Percentiles rank a stretch among this genome's conserved stretches.
Conservation (phyloP, 2,113 vertebrate genomes). For the Oncorhynchus mykiss region DNA sequence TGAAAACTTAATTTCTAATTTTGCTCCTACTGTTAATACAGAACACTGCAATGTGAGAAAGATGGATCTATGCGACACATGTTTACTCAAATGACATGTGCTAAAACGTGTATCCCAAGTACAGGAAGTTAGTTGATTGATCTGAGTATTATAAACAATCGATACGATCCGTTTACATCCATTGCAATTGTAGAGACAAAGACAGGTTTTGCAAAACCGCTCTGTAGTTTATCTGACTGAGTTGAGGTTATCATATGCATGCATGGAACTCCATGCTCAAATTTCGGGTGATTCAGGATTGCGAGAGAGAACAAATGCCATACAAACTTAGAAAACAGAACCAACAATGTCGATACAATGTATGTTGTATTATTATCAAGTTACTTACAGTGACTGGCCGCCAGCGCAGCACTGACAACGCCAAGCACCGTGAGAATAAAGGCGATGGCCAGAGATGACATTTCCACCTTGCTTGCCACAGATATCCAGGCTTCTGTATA, state of each 20-base stretch:
- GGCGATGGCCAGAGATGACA: constrained; percentile 36
- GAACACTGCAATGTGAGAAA: not conserved
- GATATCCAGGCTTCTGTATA: constrained; percentile 24
- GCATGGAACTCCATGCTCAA: not conserved
- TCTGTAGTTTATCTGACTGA: not conserved
- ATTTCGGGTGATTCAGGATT: not conserved
- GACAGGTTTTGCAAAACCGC: not conserved
- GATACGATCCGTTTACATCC: not conserved
- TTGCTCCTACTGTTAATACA: not conserved
- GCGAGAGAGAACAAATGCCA: not conserved
- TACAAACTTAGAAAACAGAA: not conserved
- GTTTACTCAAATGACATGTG: not conserved
- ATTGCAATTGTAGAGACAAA: not conserved
- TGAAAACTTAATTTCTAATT: not conserved
- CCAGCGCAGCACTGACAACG: constrained; percentile 39
- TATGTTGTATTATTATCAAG: not conserved
- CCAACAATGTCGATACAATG: not conserved
- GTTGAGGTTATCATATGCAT: not conserved
- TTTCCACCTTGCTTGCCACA: constrained; percentile 39
- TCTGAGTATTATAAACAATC: not conserved
- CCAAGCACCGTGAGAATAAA: constrained; percentile 39
- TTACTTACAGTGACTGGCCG: constrained; percentile 51
- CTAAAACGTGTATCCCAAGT: not conserved
- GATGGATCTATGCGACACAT: not conserved
- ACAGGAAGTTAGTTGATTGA: not conserved